These are phyloP conservation scores for Calephelis nemesis DNA, from an alignment of 1,140 invertebrate genomes.

Conservation along the genomic window DNA sequence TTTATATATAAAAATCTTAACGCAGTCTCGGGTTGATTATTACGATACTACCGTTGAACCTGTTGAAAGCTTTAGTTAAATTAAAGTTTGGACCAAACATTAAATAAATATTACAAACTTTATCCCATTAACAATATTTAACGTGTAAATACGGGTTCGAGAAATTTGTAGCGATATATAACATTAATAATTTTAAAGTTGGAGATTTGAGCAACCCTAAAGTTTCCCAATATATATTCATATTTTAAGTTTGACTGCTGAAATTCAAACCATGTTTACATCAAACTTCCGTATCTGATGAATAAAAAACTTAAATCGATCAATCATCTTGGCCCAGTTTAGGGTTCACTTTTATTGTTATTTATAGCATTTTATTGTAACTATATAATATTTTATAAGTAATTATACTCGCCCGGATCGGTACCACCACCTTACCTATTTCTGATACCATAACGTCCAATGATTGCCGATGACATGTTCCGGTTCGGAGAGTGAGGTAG, in stretches of 20 bases:
- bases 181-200: conserved; percentile 66
- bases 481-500: too few relatives aligned
- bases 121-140: conserved; percentile 16
- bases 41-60: too few relatives aligned
- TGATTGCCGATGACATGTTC: too few relatives aligned
- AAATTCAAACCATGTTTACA: conserved; percentile 26
- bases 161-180: conserved; percentile 45
- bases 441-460: too few relatives aligned
- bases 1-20: too few relatives aligned
- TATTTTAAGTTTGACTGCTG: conserved; percentile 41
- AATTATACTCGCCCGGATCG: too few relatives aligned
- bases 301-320: conserved; percentile 25
- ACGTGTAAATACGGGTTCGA: conserved; percentile 9
- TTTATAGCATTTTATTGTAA: neutral
- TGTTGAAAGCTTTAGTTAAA: neutral
- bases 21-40: too few relatives aligned
- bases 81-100: neutral
- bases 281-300: conserved; percentile 42
- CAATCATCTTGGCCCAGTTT: conserved; percentile 8
- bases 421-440: too few relatives aligned
- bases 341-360: neutral
- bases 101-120: conserved; percentile 14
- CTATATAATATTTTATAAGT: too few relatives aligned
- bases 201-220: conserved; percentile 59
- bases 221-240: conserved; percentile 72